Base-by-base conservation (phyloP, 1,140 invertebrate species). In the Spodoptera frugiperda region DNA sequence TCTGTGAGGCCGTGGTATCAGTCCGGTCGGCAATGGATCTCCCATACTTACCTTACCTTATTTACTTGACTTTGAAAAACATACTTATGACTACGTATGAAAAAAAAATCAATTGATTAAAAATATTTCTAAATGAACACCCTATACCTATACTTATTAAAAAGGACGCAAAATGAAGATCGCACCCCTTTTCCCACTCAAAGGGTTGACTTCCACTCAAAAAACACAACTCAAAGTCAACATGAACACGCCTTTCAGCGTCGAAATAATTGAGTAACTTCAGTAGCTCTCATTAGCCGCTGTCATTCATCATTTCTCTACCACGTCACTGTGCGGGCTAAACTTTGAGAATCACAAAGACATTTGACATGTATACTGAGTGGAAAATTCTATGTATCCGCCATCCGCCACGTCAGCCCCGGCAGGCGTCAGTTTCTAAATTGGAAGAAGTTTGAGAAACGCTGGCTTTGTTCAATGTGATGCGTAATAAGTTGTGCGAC, bases 201-300 rank as follows among this genome's bases (percentile, higher is more conserved):
- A 53, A 53, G 6, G 5, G n/a, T 10, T 53, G 8, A 53, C 51
- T 39, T 39, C 8, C 33, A 39, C 33, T 6, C 33, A 39, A 39
- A 33, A 6, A 63, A 17, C 59, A 15, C 59, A 44, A 63, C 59
- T 44, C 9, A 44, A 63, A 63, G 15, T 17, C 33, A 63, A 63
- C 59, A 17, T n/a, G 25, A 53, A 15, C 54, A 8, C 12, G 4
- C 19, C 33, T 44, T 44, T 44, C 71, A 44, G 17, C 59, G 77
- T 75, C 75, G 80, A 79, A 79, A 82, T 82, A 77, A 82, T 82
- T 74, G 75, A 77, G 65, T 82, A 82, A 82, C 80, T 82, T 81
- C 75, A 78, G 70, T 77, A 54, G 65, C 57, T 57, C 80, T 79
- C 78, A 79, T 82, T 67, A 71, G 68, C 19, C 33, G 57, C 21